These are phyloP conservation scores for Drosophila sordidapex DNA, from an alignment of 2,888 invertebrate genomes.

Conservation along the genomic window DNA sequence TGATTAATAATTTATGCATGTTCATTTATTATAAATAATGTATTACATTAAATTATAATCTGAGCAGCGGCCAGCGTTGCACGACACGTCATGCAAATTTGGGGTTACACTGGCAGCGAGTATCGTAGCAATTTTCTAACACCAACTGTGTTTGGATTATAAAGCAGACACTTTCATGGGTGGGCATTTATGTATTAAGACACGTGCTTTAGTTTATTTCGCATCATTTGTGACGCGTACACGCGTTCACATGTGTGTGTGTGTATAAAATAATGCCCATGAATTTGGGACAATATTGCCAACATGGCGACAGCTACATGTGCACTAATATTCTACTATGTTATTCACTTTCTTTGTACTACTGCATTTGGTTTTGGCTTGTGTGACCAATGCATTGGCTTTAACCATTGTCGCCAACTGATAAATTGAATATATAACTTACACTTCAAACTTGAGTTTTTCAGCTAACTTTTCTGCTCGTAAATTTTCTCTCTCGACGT, in stretches of 20 bases:
- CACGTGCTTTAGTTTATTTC: conserved; percentile 35
- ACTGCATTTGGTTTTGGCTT: conserved; percentile 1
- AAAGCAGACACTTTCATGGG: background rate
- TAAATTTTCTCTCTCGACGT: conserved; percentile 52
- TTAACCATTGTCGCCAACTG: conserved; percentile 1
- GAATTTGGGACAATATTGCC: conserved; percentile 48
- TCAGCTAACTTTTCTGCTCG: conserved; percentile 14
- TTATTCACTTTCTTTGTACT: background rate
- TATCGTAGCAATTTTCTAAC: background rate
- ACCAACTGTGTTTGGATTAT: background rate
- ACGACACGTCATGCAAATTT: conserved; percentile 45
- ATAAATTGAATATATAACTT: conserved; percentile 38
- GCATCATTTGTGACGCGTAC: background rate
- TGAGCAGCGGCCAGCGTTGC: background rate
- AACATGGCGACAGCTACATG: conserved; percentile 70
- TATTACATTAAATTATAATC: background rate
- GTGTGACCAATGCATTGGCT: background rate
- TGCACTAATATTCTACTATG: conserved; percentile 15
- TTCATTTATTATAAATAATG: conserved; percentile 32
- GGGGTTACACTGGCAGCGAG: conserved; percentile 35
- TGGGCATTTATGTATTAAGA: background rate
- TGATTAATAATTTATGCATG: conserved; percentile 40
- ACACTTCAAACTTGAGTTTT: conserved; percentile 48
- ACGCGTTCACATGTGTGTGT: background rate
- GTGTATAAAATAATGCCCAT: background rate